Evolutionary conservation across 1,140 invertebrate genomes (phyloP).

Genomic region (Varroa destructor): DNA sequence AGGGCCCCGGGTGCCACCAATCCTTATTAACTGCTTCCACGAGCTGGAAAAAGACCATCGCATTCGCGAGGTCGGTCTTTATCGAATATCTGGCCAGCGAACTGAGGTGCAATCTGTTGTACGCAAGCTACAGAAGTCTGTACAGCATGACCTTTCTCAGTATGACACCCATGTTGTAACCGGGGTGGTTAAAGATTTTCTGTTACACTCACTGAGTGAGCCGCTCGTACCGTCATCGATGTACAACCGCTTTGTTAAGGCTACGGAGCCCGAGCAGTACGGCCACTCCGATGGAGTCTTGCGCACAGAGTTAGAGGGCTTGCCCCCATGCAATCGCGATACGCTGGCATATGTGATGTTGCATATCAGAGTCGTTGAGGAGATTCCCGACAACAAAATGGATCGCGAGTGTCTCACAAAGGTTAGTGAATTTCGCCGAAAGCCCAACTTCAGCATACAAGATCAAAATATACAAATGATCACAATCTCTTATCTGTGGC

Average conservation of each 20-base stretch:
- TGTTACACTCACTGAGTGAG: slow-evolving; percentile 15
- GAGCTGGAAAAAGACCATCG: slow-evolving; percentile 19
- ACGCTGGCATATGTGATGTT: slow-evolving; percentile 23
- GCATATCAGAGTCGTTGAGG: slow-evolving; percentile 5
- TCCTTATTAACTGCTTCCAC: slow-evolving; percentile 14
- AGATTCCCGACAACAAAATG: slow-evolving; percentile 24
- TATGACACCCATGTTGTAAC: slow-evolving; percentile 9
- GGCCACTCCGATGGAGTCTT: not conserved
- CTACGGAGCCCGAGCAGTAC: slow-evolving; percentile 4
- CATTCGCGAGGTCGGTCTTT: slow-evolving; percentile 13
- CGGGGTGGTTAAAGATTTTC: slow-evolving; percentile 14
- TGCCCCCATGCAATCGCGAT: slow-evolving; percentile 9
- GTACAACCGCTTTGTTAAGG: slow-evolving; percentile 4
- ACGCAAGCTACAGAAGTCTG: slow-evolving; percentile 14
- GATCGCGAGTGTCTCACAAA: not conserved
- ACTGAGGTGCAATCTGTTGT: slow-evolving; percentile 15
- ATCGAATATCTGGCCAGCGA: slow-evolving; percentile 1
- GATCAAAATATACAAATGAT: too few species aligned
- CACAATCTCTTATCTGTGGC: too few species aligned
- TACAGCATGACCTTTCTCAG: slow-evolving; percentile 5
- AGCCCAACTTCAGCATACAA: not conserved
- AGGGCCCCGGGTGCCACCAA: slow-evolving; percentile 14
- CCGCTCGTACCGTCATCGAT: slow-evolving; percentile 16
- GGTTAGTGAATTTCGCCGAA: not conserved
- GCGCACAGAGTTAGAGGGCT: not conserved